Conservation (phyloP, 2,888 invertebrate species). For the Syrphus vitripennis region DNA sequence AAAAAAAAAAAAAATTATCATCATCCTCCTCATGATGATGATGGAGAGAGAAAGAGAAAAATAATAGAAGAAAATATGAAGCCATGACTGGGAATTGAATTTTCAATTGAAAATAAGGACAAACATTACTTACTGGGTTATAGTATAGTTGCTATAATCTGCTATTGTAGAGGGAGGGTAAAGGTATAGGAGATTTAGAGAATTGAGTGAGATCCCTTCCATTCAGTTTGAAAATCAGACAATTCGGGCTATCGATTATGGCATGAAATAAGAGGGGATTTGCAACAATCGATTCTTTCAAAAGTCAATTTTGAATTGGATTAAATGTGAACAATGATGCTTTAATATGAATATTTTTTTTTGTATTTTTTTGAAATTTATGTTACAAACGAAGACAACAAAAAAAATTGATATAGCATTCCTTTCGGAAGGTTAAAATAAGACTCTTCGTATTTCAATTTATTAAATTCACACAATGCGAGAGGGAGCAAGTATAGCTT, state of each 20-base stretch:
- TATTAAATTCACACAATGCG: neutral
- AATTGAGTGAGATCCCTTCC: neutral
- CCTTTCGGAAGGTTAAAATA: neutral
- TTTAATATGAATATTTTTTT: slow-evolving; percentile 1
- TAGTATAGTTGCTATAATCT: slow-evolving; percentile 40
- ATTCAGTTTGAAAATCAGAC: neutral
- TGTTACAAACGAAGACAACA: neutral
- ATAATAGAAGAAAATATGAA: slow-evolving; percentile 17
- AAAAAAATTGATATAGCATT: no score
- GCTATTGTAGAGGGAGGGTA: neutral
- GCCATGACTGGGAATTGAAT: slow-evolving; percentile 50
- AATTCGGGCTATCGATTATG: slow-evolving; percentile 60
- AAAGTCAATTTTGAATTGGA: slow-evolving; percentile 57
- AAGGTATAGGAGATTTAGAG: neutral
- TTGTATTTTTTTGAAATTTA: neutral
- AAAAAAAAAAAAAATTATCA: slow-evolving; percentile 53
- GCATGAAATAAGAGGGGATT: slow-evolving; percentile 34
- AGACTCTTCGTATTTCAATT: neutral
- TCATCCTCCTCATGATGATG: slow-evolving; percentile 35
- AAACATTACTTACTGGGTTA: slow-evolving; percentile 64
- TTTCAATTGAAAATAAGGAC: slow-evolving; percentile 66
- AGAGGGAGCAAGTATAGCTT: neutral
- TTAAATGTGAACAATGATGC: slow-evolving; percentile 17
- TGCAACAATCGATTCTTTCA: slow-evolving; percentile 51
- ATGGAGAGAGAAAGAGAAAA: neutral